phyloP scores from a whole-genome alignment of 2,888 invertebrate species.

The Nemotelus pantherinus region DNA sequence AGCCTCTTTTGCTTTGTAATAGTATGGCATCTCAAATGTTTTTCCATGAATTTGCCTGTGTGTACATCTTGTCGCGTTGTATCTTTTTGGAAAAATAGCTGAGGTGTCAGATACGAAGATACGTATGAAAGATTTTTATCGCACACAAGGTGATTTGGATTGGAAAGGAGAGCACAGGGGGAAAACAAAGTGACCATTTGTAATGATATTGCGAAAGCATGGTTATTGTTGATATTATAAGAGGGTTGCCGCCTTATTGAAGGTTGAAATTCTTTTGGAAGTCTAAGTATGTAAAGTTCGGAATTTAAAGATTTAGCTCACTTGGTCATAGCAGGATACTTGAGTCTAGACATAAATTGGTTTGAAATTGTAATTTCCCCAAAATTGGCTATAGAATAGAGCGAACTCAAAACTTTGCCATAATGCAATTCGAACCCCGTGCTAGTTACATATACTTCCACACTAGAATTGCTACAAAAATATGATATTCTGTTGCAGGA shows the following conservation, averaged over 20 bases:
- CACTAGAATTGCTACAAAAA: too few species aligned
- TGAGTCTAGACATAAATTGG: too few species aligned
- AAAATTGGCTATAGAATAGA: too few species aligned
- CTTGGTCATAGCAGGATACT: too few species aligned
- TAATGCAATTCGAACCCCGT: too few species aligned
- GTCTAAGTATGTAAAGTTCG: too few species aligned
- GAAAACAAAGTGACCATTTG: neutral
- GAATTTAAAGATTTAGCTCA: too few species aligned
- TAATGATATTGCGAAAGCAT: neutral
- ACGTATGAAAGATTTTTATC: neutral
- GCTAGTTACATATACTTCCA: too few species aligned
- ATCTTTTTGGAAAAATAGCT: conserved; percentile 26
- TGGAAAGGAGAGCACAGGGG: neutral
- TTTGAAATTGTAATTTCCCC: neutral
- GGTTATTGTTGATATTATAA: neutral
- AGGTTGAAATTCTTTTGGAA: too few species aligned
- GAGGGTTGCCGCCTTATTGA: too few species aligned
- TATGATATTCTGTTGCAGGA: too few species aligned
- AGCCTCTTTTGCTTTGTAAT: neutral
- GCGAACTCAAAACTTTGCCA: too few species aligned
- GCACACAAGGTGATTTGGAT: neutral
- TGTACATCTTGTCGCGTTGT: neutral
- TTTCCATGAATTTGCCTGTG: conserved; percentile 17
- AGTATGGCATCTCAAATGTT: conserved; percentile 11
- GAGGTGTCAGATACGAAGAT: conserved; percentile 14